These are phyloP conservation scores for Sphinx pinastri DNA, from an alignment of 2,888 invertebrate species.

Conservation along the genomic window DNA sequence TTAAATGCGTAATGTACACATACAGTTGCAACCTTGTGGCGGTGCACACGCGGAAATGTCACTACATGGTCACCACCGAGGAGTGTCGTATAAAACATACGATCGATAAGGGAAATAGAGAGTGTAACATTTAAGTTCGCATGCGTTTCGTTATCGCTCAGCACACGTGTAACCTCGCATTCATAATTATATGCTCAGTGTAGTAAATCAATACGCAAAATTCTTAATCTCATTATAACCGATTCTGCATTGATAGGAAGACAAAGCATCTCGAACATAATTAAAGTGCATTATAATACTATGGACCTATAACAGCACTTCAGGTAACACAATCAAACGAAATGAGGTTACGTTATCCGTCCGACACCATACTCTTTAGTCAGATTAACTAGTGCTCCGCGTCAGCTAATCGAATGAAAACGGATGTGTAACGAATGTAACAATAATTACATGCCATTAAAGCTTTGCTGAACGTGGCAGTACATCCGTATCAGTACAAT, in stretches of 20 bases:
- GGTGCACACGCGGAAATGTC: slow-evolving; percentile 43
- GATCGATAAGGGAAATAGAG: slow-evolving; percentile 48
- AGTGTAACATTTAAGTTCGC: slow-evolving; percentile 52
- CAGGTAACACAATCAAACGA: background rate
- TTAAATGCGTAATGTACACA: slow-evolving; percentile 2
- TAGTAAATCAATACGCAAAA: slow-evolving; percentile 36
- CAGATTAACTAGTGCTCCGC: slow-evolving; percentile 25
- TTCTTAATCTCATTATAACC: slow-evolving; percentile 30
- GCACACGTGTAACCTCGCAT: slow-evolving; percentile 67
- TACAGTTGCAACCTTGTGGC: slow-evolving; percentile 32
- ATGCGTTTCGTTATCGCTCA: slow-evolving; percentile 60
- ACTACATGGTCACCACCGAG: slow-evolving; percentile 36
- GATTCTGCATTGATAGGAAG: slow-evolving; percentile 14
- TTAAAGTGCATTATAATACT: background rate
- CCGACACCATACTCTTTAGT: background rate
- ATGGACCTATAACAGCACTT: background rate
- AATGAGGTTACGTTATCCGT: slow-evolving; percentile 13
- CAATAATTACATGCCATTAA: background rate
- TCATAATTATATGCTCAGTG: slow-evolving; percentile 41
- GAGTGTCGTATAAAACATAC: slow-evolving; percentile 41
- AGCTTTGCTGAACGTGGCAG: background rate
- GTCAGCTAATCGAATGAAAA: slow-evolving; percentile 10
- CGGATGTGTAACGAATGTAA: slow-evolving; percentile 23
- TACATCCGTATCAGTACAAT: background rate
- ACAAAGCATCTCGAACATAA: background rate